These are phyloP conservation scores for Heptranchias perlo DNA, from an alignment of 2,113 vertebrate genomes.

Conservation along the genomic window DNA sequence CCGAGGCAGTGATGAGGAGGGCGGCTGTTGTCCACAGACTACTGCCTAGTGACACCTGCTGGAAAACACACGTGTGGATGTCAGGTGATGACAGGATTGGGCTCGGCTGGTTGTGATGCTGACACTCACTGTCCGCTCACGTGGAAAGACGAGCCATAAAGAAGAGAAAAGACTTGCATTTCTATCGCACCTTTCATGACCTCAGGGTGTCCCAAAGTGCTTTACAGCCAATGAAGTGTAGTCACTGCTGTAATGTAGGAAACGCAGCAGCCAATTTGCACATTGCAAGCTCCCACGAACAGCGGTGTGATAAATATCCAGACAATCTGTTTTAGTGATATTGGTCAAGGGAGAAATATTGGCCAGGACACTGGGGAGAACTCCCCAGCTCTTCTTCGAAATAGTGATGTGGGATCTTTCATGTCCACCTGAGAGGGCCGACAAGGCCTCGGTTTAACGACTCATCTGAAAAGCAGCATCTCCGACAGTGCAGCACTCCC, in stretches of 20 bases:
- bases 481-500: neutral
- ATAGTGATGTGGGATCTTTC: neutral
- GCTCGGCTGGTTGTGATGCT: neutral
- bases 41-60: neutral
- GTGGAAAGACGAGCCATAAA: neutral
- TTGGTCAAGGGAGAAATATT: neutral
- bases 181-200: neutral
- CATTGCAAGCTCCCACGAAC: neutral
- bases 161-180: too few relatives aligned
- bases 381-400: neutral
- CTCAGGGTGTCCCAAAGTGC: neutral
- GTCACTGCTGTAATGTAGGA: neutral
- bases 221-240: neutral
- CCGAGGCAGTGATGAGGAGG: neutral
- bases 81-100: neutral
- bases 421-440: neutral
- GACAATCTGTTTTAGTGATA: neutral
- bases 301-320: neutral
- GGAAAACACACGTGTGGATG: neutral
- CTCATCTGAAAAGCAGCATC: neutral
- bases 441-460: neutral
- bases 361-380: neutral
- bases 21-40: neutral
- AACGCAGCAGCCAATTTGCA: neutral
- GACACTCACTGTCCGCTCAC: neutral